These are phyloP conservation scores for Heliopora coerulea DNA, from an alignment of 92 coral and sea anemone species.

Conservation along the genomic window DNA sequence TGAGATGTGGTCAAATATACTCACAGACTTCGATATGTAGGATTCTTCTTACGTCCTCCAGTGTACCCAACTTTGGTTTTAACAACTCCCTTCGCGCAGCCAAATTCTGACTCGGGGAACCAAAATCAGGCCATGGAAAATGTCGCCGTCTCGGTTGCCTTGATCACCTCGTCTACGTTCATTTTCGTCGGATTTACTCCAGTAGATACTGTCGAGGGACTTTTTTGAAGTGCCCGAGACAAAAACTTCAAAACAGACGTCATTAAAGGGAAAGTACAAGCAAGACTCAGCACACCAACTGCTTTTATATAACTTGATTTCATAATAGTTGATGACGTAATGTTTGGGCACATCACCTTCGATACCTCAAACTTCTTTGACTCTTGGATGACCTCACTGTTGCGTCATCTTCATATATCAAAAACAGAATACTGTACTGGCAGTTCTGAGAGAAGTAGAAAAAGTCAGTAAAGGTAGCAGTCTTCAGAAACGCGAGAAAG, in stretches of 20 bases:
- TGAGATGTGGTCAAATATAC: slow-evolving; percentile 25
- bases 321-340: slow-evolving; percentile 20
- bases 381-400: too few species aligned
- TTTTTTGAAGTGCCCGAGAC: slow-evolving; percentile 7
- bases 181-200: not conserved
- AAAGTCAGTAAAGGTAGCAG: too few species aligned
- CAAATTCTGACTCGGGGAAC: slow-evolving; percentile 99
- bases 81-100: slow-evolving; percentile 82
- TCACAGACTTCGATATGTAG: slow-evolving; percentile 95
- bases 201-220: not conserved
- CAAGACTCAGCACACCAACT: not conserved
- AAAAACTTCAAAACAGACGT: not conserved
- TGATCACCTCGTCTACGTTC: slow-evolving; percentile 37
- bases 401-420: too few species aligned
- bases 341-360: too few species aligned
- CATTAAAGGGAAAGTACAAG: slow-evolving; percentile 8
- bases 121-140: slow-evolving; percentile 99
- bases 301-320: not conserved
- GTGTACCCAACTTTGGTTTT: slow-evolving; percentile 96
- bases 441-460: too few species aligned
- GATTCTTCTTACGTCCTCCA: slow-evolving; percentile 78
- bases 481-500: too few species aligned
- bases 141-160: slow-evolving; percentile 69
- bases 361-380: too few species aligned
- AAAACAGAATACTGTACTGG: too few species aligned